These are phyloP conservation scores for Sebastes kiyomatsui DNA, from an alignment of 2,797 vertebrate genomes.

Conservation along the genomic window DNA sequence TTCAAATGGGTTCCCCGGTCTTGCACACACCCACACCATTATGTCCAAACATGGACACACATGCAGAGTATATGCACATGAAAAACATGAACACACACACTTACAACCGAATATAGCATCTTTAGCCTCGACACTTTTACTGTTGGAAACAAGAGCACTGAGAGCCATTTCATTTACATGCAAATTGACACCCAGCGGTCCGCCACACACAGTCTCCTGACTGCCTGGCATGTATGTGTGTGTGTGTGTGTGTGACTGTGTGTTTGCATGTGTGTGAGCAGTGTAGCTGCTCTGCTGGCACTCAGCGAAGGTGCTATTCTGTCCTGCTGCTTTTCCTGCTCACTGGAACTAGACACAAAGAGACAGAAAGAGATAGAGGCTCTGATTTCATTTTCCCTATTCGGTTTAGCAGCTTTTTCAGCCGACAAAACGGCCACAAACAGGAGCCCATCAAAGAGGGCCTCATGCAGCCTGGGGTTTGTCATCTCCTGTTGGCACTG, in stretches of 20 bases:
- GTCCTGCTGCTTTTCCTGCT: conserved; percentile 52
- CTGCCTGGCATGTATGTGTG: not conserved
- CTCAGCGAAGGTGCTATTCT: conserved; percentile 44
- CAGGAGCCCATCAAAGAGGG: conserved; percentile 45
- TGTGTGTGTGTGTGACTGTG: not conserved
- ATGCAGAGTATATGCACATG: not conserved
- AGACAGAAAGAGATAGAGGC: conserved; percentile 14
- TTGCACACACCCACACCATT: not conserved
- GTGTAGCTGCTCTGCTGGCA: conserved; percentile 39
- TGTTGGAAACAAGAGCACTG: conserved; percentile 58
- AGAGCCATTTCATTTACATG: conserved; percentile 73
- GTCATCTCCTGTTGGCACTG: conserved; percentile 37
- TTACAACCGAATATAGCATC: conserved; percentile 28
- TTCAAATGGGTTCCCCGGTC: conserved; percentile 23
- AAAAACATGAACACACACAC: conserved; percentile 19
- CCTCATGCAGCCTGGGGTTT: conserved; percentile 32
- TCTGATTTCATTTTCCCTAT: conserved; percentile 43
- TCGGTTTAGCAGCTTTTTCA: conserved; percentile 43
- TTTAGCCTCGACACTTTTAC: conserved; percentile 50
- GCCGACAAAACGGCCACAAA: conserved; percentile 30
- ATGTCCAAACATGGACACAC: not conserved
- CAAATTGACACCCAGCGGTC: conserved; percentile 74
- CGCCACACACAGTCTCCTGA: conserved; percentile 24
- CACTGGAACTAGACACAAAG: conserved; percentile 54
- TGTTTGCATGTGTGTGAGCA: conserved; percentile 7